These are phyloP conservation scores for Pangasius larnaudii DNA, from an alignment of 2,797 vertebrate genomes.

Conservation along the genomic window DNA sequence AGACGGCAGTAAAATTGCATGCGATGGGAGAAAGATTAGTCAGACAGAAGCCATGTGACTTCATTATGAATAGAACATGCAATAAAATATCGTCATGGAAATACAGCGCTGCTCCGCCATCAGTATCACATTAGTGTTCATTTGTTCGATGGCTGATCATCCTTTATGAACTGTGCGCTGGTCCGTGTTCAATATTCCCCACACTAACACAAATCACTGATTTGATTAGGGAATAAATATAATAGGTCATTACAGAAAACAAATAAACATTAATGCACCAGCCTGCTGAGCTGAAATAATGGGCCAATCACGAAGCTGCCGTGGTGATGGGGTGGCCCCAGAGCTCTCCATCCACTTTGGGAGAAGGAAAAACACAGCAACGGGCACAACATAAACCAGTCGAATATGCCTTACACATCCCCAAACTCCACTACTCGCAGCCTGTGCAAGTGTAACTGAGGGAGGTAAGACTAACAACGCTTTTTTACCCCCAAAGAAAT, in stretches of 20 bases:
- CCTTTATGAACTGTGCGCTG: conserved; percentile 35
- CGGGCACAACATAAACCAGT: conserved; percentile 9
- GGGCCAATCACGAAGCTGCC: conserved; percentile 17
- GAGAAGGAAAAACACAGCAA: conserved; percentile 28
- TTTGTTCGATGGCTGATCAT: conserved; percentile 45
- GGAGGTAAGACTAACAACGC: neutral
- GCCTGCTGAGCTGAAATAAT: conserved; percentile 47
- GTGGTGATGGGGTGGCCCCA: neutral
- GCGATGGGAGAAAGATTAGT: conserved; percentile 7
- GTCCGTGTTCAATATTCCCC: conserved; percentile 55
- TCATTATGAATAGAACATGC: conserved; percentile 18
- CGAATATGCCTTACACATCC: neutral
- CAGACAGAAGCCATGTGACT: conserved; percentile 11
- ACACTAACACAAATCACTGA: conserved; percentile 55
- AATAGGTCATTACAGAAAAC: conserved; percentile 56
- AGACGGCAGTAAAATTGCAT: conserved; percentile 22
- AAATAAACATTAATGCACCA: conserved; percentile 60
- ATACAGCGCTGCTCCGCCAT: conserved; percentile 28
- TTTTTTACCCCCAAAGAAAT: neutral
- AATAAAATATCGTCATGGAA: conserved; percentile 38
- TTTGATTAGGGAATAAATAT: conserved; percentile 54
- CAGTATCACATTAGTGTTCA: conserved; percentile 51
- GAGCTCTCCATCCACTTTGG: conserved; percentile 21
- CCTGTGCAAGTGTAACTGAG: neutral
- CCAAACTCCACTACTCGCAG: neutral